Percentiles rank a stretch among this genome's conserved stretches.
Conservation (phyloP, 1,140 invertebrate species). For the Zaprionus ornatus region DNA sequence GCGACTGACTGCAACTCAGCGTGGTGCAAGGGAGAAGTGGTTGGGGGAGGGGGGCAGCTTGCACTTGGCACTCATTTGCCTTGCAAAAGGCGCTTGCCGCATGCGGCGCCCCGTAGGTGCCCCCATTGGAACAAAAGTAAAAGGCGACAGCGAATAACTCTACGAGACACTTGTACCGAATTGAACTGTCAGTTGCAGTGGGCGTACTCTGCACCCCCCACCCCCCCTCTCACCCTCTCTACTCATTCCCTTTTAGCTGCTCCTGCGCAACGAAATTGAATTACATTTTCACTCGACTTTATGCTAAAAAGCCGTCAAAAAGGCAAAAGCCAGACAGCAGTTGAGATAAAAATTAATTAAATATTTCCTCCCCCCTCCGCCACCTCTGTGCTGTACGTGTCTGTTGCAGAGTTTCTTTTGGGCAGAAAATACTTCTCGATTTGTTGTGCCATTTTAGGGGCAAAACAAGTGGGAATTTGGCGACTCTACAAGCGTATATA, state of each 20-base stretch:
- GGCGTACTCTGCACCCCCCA: background rate
- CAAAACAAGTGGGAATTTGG: background rate
- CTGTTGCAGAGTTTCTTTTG: constrained; percentile 16
- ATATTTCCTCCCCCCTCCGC: constrained; percentile 19
- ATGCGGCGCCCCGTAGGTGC: constrained; percentile 2
- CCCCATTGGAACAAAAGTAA: constrained; percentile 59
- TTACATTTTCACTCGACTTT: constrained; percentile 75
- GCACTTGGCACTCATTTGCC: constrained; percentile 67
- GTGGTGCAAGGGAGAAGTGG: constrained; percentile 15
- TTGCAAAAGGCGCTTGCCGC: constrained; percentile 64
- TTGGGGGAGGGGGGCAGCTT: background rate
- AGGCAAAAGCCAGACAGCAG: constrained; percentile 34
- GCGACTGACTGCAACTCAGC: constrained; percentile 9
- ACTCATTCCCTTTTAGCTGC: too few relatives aligned
- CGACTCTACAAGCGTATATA: too few relatives aligned
- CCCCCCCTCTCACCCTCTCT: background rate
- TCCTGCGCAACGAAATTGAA: constrained; percentile 61
- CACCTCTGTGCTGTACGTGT: background rate
- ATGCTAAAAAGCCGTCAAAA: constrained; percentile 63
- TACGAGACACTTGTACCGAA: constrained; percentile 65
- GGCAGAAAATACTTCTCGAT: background rate
- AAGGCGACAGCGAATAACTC: constrained; percentile 68
- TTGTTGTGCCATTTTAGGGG: background rate
- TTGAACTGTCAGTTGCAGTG: constrained; percentile 75
- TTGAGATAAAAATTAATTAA: constrained; percentile 74